Evolutionary conservation across 53 echinoderm and acorn worm species (phyloP).

Genomic region (Mesocentrotus franciscanus): DNA sequence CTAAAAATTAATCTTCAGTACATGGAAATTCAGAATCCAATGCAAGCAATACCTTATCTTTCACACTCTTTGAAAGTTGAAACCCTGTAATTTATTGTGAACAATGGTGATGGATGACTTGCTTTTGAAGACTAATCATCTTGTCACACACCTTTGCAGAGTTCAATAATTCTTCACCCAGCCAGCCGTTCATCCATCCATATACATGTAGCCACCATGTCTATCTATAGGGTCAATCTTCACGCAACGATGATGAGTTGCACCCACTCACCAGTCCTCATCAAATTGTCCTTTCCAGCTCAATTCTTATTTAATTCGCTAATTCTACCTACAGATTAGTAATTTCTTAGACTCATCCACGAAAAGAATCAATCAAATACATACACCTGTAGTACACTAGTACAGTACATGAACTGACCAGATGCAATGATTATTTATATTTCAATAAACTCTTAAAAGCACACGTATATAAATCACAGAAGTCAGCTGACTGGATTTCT

Average conservation of each 20-base stretch:
- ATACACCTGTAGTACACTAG: no score
- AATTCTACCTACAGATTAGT: not conserved
- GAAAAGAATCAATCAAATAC: not conserved
- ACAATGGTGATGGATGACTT: not conserved
- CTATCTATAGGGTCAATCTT: conserved; percentile 54
- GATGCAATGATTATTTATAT: no score
- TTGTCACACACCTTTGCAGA: conserved; percentile 48
- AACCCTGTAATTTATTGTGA: not conserved
- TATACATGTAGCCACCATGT: not conserved
- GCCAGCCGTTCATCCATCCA: not conserved
- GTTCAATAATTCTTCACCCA: not conserved
- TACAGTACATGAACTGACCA: no score
- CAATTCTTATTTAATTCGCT: not conserved
- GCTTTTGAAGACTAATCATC: not conserved
- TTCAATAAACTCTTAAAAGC: no score
- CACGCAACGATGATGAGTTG: conserved; percentile 37
- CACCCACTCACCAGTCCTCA: not conserved
- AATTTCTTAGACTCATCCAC: not conserved
- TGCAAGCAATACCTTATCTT: no score
- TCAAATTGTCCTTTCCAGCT: not conserved
- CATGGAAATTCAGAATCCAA: no score
- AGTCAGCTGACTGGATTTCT: no score
- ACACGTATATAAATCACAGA: no score
- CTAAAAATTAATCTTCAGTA: no score
- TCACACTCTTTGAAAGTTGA: no score